Percentiles rank a stretch among this genome's conserved stretches.
Evolutionary conservation across 2,797 vertebrate species (phyloP).

Genomic region (Chrysocyon brachyurus): DNA sequence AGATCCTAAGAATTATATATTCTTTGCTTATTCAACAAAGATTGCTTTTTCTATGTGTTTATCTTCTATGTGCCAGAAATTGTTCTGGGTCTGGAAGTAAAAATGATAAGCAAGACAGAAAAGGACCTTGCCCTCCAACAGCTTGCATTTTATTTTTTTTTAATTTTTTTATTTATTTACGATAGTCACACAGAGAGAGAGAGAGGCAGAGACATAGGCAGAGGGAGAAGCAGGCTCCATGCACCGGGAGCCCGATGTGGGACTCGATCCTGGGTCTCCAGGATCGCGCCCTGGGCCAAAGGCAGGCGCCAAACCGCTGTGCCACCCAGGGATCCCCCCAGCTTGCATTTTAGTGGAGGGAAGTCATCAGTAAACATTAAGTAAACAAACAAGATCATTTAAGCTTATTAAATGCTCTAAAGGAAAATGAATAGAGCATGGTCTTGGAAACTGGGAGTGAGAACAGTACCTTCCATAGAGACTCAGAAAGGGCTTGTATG

Average conservation of each 20-base stretch:
- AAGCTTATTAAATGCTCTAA: neutral
- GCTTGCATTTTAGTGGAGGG: neutral
- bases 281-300: no score
- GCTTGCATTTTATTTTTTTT: neutral
- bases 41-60: neutral
- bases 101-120: neutral
- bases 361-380: neutral
- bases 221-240: no score
- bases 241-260: no score
- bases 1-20: neutral
- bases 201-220: no score
- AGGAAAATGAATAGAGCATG: neutral
- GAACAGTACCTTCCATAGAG: neutral
- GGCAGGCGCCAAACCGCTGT: no score
- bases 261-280: no score
- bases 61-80: neutral
- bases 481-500: neutral
- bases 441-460: neutral
- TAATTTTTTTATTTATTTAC: no score
- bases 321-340: no score
- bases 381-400: neutral
- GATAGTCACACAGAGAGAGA: no score
- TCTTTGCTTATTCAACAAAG: constrained; percentile 13
- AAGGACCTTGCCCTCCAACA: neutral
- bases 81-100: neutral